A percentile compares a stretch with the other conserved stretches of the same genome.
phyloP scores from a whole-genome alignment of 2,113 vertebrate species.

The Lucifuga dentata region DNA sequence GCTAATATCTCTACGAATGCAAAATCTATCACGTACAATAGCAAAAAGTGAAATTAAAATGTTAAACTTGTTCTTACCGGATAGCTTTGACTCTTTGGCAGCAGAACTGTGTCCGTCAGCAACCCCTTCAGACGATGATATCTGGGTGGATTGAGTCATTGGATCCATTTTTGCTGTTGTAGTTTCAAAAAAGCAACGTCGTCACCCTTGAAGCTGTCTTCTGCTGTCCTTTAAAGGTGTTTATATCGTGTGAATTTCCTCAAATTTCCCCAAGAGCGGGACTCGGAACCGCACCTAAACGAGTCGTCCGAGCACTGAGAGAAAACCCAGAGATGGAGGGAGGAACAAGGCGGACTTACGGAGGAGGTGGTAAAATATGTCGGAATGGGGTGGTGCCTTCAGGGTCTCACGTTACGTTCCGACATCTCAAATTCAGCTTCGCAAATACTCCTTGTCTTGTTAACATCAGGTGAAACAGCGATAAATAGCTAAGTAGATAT shows the following conservation, averaged over 20 bases:
- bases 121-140: constrained; percentile 84
- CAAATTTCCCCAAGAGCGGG: constrained; percentile 48
- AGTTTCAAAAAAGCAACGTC: constrained; percentile 33
- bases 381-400: constrained; percentile 60
- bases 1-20: no score
- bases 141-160: constrained; percentile 83
- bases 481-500: no score
- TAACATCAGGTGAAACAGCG: no score
- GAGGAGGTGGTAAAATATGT: constrained; percentile 64
- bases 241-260: constrained; percentile 46
- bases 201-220: neutral
- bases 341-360: constrained; percentile 48
- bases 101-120: constrained; percentile 81
- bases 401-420: neutral
- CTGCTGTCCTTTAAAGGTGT: constrained; percentile 3
- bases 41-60: no score
- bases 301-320: constrained; percentile 50
- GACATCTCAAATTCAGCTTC: neutral
- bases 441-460: neutral
- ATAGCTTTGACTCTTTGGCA: constrained; percentile 81
- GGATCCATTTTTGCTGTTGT: constrained; percentile 80
- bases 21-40: no score
- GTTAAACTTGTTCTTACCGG: constrained; percentile 75
- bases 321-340: constrained; percentile 37
- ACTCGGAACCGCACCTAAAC: constrained; percentile 46